Evolutionary conservation across 2,888 invertebrate genomes (phyloP), one percentile per base, ranked within the genome.

Genomic region (Leptinotarsa juncta): DNA sequence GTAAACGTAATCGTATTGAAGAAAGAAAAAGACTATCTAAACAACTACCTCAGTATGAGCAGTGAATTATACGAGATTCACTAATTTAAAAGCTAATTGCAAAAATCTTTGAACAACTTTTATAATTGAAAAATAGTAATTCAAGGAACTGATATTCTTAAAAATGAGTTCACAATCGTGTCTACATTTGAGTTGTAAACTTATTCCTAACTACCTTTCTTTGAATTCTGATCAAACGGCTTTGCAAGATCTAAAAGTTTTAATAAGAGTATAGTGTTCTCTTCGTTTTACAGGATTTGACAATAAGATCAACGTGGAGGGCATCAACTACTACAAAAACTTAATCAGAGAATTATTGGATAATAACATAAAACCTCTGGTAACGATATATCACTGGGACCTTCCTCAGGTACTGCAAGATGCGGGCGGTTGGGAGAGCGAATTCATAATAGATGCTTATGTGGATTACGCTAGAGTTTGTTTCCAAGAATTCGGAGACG

Each of bases 231-330:
- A 42, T 42, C 42, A 42, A 42, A 2, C 3, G 42, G 10, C 10
- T 42, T 42, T 42, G 10, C 42, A 10, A 32, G 2, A 32, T 10
- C 0, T 42, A 10, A 42, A 42, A 0, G 10, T 10, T 42, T 51
- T n/a, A 51, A 51, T 3, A 51, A 0, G 0, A 51, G 4, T 51
- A 51, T 51, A 15, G 0, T 51, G 4, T 51, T 15, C 2, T 51
- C 1, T 51, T 32, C 1, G 32, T 32, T 26, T 26, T 3, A 18
- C 16, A 18, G 95, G 94, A 16, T 89, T 91, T 73, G 89, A 90
- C n/a, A 91, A 92, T 81, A 84, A 90, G 42, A 88, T 95, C 42
- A 96, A 94, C 84, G 88, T 90, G 65, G 89, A 90, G 2, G 96
- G 95, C 23, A 89, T 96, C 14, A 88, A 91, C 73, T 81, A 81